Evolutionary conservation across 2,113 vertebrate genomes (phyloP), one percentile per base, ranked within the genome.

Genomic region (Actinemys pallida): DNA sequence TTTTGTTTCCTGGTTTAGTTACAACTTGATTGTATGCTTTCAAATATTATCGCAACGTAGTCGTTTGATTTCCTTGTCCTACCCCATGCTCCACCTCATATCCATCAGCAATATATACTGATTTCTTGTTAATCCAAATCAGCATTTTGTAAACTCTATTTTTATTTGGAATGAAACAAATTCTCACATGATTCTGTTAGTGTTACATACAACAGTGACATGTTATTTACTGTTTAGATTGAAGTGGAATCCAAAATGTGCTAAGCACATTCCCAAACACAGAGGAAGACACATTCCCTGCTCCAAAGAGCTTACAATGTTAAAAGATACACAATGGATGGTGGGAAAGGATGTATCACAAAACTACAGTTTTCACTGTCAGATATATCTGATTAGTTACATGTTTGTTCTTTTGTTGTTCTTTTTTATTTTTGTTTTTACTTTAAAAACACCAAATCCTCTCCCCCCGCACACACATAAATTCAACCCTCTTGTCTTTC

Each of bases 361-460:
- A 94, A 91, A 45, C 5, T 42, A 27, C 24, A 78, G 10, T 25
- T 78, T 78, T 78, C 75, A 78, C 75, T 91, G 57, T 88, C 45
- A 76, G 57, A 49, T 50, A 31, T 2, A 56, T 94, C 84, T 87
- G 62, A 59, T 89, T 89, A 80, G 27, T 59, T 94, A 49, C 8
- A 3, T 52, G 8, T 88, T 95, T 86, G n/a, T 35, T 39, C 35
- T 72, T 72, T 20, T 72, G 53, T 35, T n/a, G 9, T 69, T 72
- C 4, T 39, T 39, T 39, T 72, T 39, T n/a, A 72, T 39, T 39
- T 69, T 69, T 69, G 31, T 72, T 94, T 94, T 84, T 91, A 49
- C 83, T 90, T 93, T 90, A 84, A 93, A 93, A 79, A 45, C 13
- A 42, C 94, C 25, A 13, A 9, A 4, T 95, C 78, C 76, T 90